Conservation (phyloP, 2,888 invertebrate species). For the Athalia cordata region DNA sequence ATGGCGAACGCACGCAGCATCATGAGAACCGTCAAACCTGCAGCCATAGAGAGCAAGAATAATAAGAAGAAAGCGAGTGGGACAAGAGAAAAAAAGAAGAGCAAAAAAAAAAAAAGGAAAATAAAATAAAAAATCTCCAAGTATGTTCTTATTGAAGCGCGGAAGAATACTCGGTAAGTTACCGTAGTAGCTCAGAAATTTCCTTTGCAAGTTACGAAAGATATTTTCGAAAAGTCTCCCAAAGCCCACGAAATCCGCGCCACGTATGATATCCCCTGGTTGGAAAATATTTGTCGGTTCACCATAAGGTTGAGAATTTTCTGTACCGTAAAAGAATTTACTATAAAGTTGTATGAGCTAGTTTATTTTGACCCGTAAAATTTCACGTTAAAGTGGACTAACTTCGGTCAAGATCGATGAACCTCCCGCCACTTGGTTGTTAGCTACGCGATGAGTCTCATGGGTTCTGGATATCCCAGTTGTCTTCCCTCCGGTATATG, state of each 20-base stretch:
- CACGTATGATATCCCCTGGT: constrained; percentile 52
- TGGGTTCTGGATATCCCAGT: neutral
- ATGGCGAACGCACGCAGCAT: neutral
- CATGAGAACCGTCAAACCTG: constrained; percentile 34
- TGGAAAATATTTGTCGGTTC: constrained; percentile 58
- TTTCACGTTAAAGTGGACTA: neutral
- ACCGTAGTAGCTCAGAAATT: constrained; percentile 54
- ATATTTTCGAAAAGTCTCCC: constrained; percentile 61
- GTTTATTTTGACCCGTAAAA: neutral
- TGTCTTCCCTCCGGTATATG: constrained; percentile 19
- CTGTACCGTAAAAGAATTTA: constrained; percentile 3
- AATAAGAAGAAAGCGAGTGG: too few relatives aligned
- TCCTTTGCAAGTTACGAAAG: constrained; percentile 58
- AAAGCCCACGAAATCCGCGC: constrained; percentile 62
- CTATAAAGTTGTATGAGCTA: neutral
- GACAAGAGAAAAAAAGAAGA: neutral
- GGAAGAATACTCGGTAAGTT: constrained; percentile 49
- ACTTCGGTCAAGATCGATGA: constrained; percentile 41
- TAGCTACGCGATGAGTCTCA: constrained; percentile 25
- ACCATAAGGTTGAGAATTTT: constrained; percentile 30
- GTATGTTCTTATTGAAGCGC: constrained; percentile 43
- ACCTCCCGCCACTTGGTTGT: neutral
- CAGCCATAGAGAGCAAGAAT: too few relatives aligned
- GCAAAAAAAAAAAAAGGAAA: neutral
- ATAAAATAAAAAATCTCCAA: constrained; percentile 26